Evolutionary conservation across 1,140 invertebrate genomes (phyloP), one percentile per base, ranked within the genome.

Genomic region (Drosophila sucinea): DNA sequence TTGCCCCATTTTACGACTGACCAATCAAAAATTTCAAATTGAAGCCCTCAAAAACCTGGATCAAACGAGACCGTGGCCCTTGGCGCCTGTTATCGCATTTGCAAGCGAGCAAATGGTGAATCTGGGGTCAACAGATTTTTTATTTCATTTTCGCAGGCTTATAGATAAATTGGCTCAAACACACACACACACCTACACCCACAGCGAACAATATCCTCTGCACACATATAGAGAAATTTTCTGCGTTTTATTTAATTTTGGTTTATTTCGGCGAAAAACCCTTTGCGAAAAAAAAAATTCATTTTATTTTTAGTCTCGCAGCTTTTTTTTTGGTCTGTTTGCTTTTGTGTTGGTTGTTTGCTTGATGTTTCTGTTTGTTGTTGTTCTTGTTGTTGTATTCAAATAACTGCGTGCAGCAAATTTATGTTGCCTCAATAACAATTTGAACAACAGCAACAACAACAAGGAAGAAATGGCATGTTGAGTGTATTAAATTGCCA

Each of bases 401-500:
- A 84, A 85, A 84, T 73, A 84, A 84, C 77, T 77, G 70, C 77
- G 80, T 75, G 73, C 67, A 54, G 78, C 78, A 85, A 85, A 82
- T 87, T 86, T 87, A 87, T 87, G 79, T 87, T 86, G 79, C 85
- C 71, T 73, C 83, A 86, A 86, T 87, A 86, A 87, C 79, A 86
- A 86, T 86, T 86, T 83, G 70, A 65, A 76, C 41, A 68, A 56
- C 63, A 65, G 54, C 44, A 78, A 64, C 57, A 74, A 30, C 33
- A 62, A 62, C 63, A 33, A 3, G 8, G 11, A 73, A 68, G 67
- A 79, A 87, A 86, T 70, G 73, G 69, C 70, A 83, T 87, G 83
- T 87, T 82, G 83, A 87, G 79, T 86, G 84, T 86, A 86, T 86
- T 86, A 86, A 86, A 86, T 86, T 86, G 83, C 70, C 83, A 86